Conservation (phyloP, 1,140 invertebrate species). For the Papilio glaucus region DNA sequence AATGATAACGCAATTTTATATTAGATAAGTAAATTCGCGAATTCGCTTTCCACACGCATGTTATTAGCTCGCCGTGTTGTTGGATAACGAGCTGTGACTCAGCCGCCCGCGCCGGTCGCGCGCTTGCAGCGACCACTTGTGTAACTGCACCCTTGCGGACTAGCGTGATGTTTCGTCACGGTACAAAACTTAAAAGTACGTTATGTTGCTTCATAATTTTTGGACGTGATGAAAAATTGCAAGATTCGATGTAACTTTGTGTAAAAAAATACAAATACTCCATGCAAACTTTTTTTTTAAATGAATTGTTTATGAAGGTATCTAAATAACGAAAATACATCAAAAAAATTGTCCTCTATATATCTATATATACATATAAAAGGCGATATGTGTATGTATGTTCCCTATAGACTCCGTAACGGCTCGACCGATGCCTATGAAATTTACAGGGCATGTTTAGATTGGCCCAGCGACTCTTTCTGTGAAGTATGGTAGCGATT, state of each 20-base stretch:
- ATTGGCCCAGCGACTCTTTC: too few species aligned
- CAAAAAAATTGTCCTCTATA: too few species aligned
- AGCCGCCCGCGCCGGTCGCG: background rate
- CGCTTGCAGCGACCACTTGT: background rate
- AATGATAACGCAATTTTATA: background rate
- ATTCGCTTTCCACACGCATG: conserved; percentile 22
- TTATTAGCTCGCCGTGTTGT: conserved; percentile 1
- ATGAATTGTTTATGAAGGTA: background rate
- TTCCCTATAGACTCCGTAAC: too few species aligned
- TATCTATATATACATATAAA: too few species aligned
- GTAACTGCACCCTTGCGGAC: conserved; percentile 22
- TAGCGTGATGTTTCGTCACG: background rate
- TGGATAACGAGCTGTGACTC: conserved; percentile 21
- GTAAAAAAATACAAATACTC: background rate
- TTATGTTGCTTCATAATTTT: conserved; percentile 13
- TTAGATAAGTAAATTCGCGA: conserved; percentile 17
- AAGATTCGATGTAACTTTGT: background rate
- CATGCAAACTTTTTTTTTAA: background rate
- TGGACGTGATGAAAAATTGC: conserved; percentile 5
- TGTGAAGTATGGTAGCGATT: too few species aligned
- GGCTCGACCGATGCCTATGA: too few species aligned
- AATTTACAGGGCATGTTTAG: too few species aligned
- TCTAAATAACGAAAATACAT: too few species aligned
- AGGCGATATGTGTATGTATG: too few species aligned
- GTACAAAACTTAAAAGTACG: background rate